A percentile compares a stretch with the other conserved stretches of the same genome.
phyloP scores from a whole-genome alignment of 2,888 invertebrate genomes.

The Fabriciana adippe region DNA sequence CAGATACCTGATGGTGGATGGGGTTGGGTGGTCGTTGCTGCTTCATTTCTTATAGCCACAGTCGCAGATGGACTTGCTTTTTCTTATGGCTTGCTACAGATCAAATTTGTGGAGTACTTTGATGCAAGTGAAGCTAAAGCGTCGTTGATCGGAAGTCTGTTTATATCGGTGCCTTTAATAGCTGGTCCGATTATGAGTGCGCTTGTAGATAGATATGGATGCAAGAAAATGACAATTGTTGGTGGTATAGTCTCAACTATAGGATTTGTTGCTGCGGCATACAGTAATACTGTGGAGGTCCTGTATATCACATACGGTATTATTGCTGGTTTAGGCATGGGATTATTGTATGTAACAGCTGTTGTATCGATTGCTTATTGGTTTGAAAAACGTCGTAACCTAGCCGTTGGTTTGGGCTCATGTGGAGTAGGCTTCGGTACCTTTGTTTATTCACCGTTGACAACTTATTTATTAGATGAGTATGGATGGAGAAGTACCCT shows the following conservation, averaged over 20 bases:
- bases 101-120: conserved; percentile 90
- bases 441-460: conserved; percentile 92
- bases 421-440: conserved; percentile 96
- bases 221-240: conserved; percentile 87
- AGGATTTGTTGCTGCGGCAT: conserved; percentile 89
- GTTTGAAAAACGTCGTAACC: conserved; percentile 93
- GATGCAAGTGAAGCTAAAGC: conserved; percentile 90
- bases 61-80: conserved; percentile 96
- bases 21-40: conserved; percentile 95
- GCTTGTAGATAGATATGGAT: conserved; percentile 92
- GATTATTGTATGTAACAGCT: conserved; percentile 92
- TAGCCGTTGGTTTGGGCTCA: conserved; percentile 93
- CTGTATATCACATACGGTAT: conserved; percentile 92
- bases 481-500: conserved; percentile 92
- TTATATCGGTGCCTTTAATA: conserved; percentile 93
- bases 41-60: conserved; percentile 92
- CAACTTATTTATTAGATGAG: conserved; percentile 87
- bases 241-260: conserved; percentile 87
- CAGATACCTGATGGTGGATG: conserved; percentile 93
- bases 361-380: conserved; percentile 96
- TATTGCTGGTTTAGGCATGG: conserved; percentile 91
- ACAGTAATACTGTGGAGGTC: conserved; percentile 87
- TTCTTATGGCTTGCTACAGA: conserved; percentile 94
- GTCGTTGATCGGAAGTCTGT: conserved; percentile 93
- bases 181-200: conserved; percentile 93